These are phyloP conservation scores for Sigmodon hispidus DNA, from an alignment of 2,113 vertebrate species.

Conservation along the genomic window DNA sequence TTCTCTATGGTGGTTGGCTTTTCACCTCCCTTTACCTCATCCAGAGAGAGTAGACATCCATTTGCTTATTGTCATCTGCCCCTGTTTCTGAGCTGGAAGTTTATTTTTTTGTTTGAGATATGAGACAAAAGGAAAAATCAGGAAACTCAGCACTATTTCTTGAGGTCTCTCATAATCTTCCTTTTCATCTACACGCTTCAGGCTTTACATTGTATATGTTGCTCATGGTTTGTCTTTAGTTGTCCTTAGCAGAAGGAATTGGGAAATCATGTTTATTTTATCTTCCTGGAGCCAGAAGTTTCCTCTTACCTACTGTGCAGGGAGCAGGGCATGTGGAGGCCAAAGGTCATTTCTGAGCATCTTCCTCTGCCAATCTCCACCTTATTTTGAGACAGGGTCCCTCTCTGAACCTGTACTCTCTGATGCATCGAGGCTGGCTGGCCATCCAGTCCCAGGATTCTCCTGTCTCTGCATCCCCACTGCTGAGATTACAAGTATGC, in stretches of 20 bases:
- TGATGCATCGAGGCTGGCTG: neutral
- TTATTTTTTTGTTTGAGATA: neutral
- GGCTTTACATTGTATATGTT: neutral
- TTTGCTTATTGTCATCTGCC: neutral
- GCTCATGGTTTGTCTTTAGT: neutral
- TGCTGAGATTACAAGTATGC: neutral
- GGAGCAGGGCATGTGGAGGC: neutral
- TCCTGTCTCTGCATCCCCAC: neutral
- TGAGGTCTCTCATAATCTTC: neutral
- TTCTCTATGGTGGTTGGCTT: neutral
- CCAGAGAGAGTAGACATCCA: neutral
- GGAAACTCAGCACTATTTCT: neutral
- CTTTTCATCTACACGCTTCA: neutral
- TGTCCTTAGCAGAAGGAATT: constrained; percentile 12
- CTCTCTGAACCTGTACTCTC: neutral
- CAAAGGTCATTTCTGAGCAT: neutral
- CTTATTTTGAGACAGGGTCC: neutral
- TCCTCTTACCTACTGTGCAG: neutral
- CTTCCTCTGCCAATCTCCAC: neutral
- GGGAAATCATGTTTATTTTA: neutral
- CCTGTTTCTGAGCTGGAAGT: neutral
- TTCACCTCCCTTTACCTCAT: neutral
- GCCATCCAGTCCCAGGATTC: neutral
- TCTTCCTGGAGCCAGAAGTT: neutral
- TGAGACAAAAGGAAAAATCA: neutral